Evolutionary conservation across 2,888 invertebrate species (phyloP).

Genomic region (Ormyrus labotus): DNA sequence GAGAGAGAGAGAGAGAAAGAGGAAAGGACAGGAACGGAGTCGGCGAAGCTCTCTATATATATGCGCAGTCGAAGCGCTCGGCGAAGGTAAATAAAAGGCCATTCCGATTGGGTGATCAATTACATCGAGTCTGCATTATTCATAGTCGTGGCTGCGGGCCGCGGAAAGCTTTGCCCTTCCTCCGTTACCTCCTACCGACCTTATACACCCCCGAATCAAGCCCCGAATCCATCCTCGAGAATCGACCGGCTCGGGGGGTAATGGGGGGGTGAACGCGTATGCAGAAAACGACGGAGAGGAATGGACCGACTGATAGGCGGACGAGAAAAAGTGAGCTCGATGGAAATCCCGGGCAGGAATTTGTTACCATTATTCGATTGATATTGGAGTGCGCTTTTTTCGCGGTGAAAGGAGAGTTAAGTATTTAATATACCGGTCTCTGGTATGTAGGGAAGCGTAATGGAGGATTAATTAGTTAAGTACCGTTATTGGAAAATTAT

Average conservation of each 20-base stretch:
- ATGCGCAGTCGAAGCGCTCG: slow-evolving; percentile 63
- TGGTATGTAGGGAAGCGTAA: too few species aligned
- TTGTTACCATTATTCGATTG: too few species aligned
- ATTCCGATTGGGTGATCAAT: slow-evolving; percentile 76
- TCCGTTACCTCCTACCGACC: slow-evolving; percentile 40
- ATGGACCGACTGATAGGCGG: background rate
- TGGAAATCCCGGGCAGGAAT: slow-evolving; percentile 6
- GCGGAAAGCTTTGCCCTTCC: slow-evolving; percentile 71
- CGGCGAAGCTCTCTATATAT: background rate
- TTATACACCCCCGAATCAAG: slow-evolving; percentile 43
- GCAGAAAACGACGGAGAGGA: slow-evolving; percentile 9
- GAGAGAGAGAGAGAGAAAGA: slow-evolving; percentile 33
- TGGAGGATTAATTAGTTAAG: too few species aligned
- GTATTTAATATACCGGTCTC: too few species aligned
- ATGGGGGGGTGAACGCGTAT: slow-evolving; percentile 51
- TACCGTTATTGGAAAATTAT: too few species aligned
- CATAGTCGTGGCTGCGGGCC: slow-evolving; percentile 70
- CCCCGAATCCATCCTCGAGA: slow-evolving; percentile 34
- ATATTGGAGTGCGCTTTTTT: too few species aligned
- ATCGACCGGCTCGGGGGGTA: slow-evolving; percentile 29
- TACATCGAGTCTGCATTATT: slow-evolving; percentile 75
- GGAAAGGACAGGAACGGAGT: slow-evolving; percentile 42
- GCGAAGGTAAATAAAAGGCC: slow-evolving; percentile 75
- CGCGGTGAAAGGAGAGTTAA: too few species aligned
- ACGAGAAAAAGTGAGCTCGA: slow-evolving; percentile 42